Evolutionary conservation across 1,140 invertebrate genomes (phyloP), one percentile per base, ranked within the genome.

Genomic region (Drosophila equinoxialis): DNA sequence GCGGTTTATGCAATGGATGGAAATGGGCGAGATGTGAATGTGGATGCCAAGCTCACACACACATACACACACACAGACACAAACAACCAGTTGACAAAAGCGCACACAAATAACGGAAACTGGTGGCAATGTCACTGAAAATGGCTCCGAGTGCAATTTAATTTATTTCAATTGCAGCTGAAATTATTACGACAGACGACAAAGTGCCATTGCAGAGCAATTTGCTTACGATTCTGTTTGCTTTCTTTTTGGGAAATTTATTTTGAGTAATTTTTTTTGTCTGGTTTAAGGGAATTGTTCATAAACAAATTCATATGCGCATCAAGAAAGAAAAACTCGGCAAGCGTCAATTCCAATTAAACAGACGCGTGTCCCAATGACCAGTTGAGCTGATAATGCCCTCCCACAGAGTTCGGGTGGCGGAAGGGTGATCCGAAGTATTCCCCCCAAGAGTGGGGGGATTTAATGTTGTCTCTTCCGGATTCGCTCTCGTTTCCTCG

Each of bases 291-390:
- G 69, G 63, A 77, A 73, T 73, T 87, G 83, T 83, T 79, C 78
- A 84, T 87, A 87, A 87, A 89, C 84, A 87, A 89, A 89, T 74
- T 80, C 68, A 64, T 65, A 69, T 33, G 23, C 35, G 76, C 68
- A 72, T 68, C 63, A 80, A 68, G 71, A 72, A 89, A 78, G 65
- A 78, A 39, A 74, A 87, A 76, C 30, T 71, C 77, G 71, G 76
- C 73, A 68, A 77, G 84, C 85, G 84, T 83, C 84, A 82, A 89
- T 89, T 84, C 89, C 84, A 89, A 89, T 89, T 81, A 89, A 89
- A 71, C 84, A 89, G 84, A 89, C 79, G 68, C 77, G 69, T 76
- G 61, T 42, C 65, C 73, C 73, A 59, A 70, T 65, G 74, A 35
- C 65, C 72, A 55, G 51, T 76, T 42, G 26, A 39, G 54, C 37